These are phyloP conservation scores for Rhegmatorhina hoffmannsi DNA, from an alignment of 2,113 vertebrate genomes.

Conservation along the genomic window DNA sequence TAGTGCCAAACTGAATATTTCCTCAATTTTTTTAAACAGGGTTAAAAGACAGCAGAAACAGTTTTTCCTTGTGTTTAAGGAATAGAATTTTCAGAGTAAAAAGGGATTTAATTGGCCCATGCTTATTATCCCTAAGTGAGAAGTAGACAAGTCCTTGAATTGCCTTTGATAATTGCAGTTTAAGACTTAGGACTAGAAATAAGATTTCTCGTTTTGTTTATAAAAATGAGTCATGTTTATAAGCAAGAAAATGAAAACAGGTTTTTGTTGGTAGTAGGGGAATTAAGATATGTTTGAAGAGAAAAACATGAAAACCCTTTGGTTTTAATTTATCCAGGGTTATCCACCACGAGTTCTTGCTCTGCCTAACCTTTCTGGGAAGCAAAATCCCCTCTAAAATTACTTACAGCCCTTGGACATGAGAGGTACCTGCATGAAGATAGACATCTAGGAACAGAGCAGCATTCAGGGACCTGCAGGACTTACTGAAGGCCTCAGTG, in stretches of 20 bases:
- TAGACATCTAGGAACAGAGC: rapidly evolving
- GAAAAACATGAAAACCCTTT: neutral
- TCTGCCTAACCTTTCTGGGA: neutral
- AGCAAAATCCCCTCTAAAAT: neutral
- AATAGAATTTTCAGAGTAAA: neutral
- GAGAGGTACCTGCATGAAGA: neutral
- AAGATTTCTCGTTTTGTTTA: neutral
- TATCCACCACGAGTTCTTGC: neutral
- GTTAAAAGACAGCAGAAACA: neutral
- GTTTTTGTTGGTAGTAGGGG: neutral
- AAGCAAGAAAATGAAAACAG: neutral
- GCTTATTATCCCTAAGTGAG: neutral
- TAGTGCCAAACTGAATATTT: neutral
- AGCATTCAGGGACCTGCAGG: neutral
- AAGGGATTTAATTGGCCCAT: neutral
- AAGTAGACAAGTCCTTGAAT: neutral
- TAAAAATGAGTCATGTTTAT: neutral
- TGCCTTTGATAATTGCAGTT: neutral
- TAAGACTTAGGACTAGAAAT: neutral
- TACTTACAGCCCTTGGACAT: rapidly evolving
- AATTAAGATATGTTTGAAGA: neutral
- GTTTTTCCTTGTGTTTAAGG: neutral
- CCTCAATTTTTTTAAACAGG: neutral
- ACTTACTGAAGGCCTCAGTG: too few species aligned
- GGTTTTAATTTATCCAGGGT: neutral